Evolutionary conservation across 2,113 vertebrate species (phyloP).

Genomic region (Antechinus stuartii): DNA sequence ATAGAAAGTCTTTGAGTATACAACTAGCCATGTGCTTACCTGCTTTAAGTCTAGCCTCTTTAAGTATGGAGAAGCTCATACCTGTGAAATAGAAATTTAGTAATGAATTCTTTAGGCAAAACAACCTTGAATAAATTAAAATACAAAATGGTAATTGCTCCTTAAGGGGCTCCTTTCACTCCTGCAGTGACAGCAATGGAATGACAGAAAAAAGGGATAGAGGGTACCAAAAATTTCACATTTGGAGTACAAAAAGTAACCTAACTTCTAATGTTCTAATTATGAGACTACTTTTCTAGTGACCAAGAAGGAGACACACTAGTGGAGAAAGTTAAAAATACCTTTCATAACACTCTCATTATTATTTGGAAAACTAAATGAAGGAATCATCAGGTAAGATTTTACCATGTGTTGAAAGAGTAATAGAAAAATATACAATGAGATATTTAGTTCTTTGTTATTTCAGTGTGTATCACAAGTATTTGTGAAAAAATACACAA

Average conservation of each 20-base stretch:
- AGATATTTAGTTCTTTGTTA: neutral
- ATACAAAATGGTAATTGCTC: neutral
- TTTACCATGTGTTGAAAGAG: neutral
- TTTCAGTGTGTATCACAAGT: neutral
- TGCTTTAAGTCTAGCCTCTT: neutral
- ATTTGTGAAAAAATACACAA: neutral
- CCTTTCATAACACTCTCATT: neutral
- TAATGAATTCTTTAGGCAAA: neutral
- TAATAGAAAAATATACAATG: neutral
- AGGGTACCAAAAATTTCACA: neutral
- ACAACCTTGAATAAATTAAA: neutral
- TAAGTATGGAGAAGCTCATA: neutral
- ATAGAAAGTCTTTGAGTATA: neutral
- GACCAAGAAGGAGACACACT: neutral
- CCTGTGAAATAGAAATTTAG: neutral
- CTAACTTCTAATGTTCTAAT: neutral
- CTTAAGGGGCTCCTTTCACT: neutral
- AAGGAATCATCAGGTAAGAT: neutral
- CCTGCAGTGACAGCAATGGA: neutral
- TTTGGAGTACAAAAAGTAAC: neutral
- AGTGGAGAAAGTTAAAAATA: neutral
- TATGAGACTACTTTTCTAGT: neutral
- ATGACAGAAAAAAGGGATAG: neutral
- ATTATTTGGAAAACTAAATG: neutral
- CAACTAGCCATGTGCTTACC: neutral